Percentiles rank a stretch among this genome's conserved stretches.
phyloP scores from a whole-genome alignment of 2,888 invertebrate genomes.

The Lepeophtheirus nordmannii region DNA sequence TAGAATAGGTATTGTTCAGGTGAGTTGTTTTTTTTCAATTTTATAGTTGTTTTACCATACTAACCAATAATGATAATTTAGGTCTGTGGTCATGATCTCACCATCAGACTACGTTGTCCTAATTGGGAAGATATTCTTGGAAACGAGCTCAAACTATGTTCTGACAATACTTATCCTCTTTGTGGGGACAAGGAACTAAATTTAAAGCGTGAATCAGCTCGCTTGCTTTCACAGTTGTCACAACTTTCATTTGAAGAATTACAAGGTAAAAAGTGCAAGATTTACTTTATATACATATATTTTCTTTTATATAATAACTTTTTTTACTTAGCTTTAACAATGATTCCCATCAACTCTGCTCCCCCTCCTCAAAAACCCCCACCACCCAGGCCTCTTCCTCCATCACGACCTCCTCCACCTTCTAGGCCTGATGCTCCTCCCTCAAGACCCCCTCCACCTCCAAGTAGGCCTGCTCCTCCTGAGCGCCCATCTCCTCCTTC shows the following conservation, averaged over 20 bases:
- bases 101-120: slow-evolving; percentile 59
- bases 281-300: too few species aligned
- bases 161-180: slow-evolving; percentile 66
- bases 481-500: slow-evolving; percentile 39
- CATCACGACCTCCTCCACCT: slow-evolving; percentile 37
- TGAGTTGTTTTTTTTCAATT: not conserved
- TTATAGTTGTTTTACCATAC: not conserved
- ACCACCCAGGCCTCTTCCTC: slow-evolving; percentile 44
- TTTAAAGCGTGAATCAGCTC: slow-evolving; percentile 17
- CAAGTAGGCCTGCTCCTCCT: slow-evolving; percentile 30
- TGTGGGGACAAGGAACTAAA: slow-evolving; percentile 16
- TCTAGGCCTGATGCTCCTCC: slow-evolving; percentile 44
- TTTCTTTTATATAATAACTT: not conserved
- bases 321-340: not conserved
- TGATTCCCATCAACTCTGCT: slow-evolving; percentile 26
- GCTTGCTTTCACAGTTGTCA: slow-evolving; percentile 10
- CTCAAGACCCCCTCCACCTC: slow-evolving; percentile 39
- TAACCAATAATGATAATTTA: slow-evolving; percentile 24
- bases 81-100: slow-evolving; percentile 40
- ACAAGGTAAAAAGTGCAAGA: slow-evolving; percentile 7
- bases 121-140: slow-evolving; percentile 69
- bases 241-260: slow-evolving; percentile 20
- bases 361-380: slow-evolving; percentile 37
- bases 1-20: not conserved
- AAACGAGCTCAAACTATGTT: slow-evolving; percentile 65